Evolutionary conservation across 2,113 vertebrate species (phyloP).

Genomic region (Stegastes partitus): DNA sequence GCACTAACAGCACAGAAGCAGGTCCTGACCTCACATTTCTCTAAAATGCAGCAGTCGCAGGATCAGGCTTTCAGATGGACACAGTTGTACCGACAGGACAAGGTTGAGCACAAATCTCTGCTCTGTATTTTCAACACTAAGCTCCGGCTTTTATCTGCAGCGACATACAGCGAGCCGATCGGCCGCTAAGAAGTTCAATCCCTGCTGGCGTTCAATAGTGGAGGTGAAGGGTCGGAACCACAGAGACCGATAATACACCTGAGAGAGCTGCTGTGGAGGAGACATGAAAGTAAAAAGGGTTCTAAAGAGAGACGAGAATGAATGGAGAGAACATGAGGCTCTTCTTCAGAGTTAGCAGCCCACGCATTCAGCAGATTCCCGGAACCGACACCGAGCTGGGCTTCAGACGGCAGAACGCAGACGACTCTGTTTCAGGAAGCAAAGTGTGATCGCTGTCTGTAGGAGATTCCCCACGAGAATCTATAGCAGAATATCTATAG

Average conservation of each 20-base stretch:
- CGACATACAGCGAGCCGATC: background rate
- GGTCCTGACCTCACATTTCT: slow-evolving; percentile 44
- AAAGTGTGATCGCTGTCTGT: no score
- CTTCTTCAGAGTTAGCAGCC: slow-evolving; percentile 17
- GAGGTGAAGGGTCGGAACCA: slow-evolving; percentile 36
- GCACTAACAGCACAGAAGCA: background rate
- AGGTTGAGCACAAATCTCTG: slow-evolving; percentile 16
- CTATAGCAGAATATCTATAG: no score
- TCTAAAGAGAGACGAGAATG: background rate
- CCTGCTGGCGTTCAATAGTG: slow-evolving; percentile 2
- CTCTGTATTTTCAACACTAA: slow-evolving; percentile 36
- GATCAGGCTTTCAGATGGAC: slow-evolving; percentile 35
- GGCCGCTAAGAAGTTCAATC: background rate
- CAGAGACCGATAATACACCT: slow-evolving; percentile 21
- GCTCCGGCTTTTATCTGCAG: slow-evolving; percentile 1
- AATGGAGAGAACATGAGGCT: background rate
- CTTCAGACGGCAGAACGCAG: no score
- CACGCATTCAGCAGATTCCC: background rate
- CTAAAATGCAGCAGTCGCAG: slow-evolving; percentile 13
- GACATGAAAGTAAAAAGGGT: background rate
- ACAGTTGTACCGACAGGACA: background rate
- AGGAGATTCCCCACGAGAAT: no score
- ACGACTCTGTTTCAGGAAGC: no score
- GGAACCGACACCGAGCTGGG: background rate
- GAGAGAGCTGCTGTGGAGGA: slow-evolving; percentile 8